phyloP scores from a whole-genome alignment of 2,113 vertebrate species.

The Ptyas mucosa region DNA sequence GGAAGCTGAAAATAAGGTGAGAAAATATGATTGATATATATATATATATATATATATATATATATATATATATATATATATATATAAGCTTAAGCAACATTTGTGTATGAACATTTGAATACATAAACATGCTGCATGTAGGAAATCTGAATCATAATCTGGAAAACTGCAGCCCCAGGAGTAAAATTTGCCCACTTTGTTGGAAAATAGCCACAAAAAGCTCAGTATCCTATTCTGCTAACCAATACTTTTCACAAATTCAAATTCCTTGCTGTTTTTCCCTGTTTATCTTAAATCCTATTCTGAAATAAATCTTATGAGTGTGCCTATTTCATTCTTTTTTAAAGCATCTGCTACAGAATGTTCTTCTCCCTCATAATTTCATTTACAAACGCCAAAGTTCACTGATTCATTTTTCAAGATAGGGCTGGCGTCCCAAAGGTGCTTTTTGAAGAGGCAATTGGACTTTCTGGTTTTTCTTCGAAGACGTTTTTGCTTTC shows the following conservation, averaged over 20 bases:
- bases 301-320: background rate
- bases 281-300: background rate
- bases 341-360: background rate
- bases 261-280: background rate
- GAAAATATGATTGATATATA: background rate
- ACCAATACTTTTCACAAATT: background rate
- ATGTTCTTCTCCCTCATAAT: background rate
- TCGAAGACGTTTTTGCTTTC: too few relatives aligned
- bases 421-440: background rate
- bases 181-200: background rate
- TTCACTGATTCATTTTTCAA: background rate
- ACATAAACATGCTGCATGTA: background rate
- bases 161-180: background rate
- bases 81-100: background rate
- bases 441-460: too few relatives aligned
- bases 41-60: background rate
- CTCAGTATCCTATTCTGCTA: background rate
- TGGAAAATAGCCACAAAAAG: background rate
- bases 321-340: background rate
- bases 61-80: background rate
- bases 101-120: background rate
- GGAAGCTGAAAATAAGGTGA: background rate
- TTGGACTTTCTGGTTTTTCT: too few relatives aligned
- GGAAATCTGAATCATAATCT: background rate
- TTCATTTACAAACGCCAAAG: slow-evolving; percentile 1